Evolutionary conservation across 2,888 invertebrate genomes (phyloP).

Genomic region (Cryptocephalus moraei): DNA sequence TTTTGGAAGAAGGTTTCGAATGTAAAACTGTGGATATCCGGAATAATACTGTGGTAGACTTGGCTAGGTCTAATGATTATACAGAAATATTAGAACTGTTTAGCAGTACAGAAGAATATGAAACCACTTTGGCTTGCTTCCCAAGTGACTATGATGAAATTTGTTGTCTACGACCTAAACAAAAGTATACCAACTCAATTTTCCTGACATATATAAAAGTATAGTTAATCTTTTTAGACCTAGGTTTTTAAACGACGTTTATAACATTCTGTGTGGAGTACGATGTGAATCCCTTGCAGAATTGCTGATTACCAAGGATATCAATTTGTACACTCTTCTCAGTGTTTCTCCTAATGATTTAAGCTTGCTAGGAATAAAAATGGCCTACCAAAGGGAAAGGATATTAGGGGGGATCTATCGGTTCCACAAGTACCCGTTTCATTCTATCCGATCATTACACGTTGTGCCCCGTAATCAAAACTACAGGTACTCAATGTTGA

Average conservation of each 20-base stretch:
- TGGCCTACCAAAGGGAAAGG: slow-evolving; percentile 50
- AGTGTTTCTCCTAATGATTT: slow-evolving; percentile 48
- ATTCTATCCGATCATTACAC: slow-evolving; percentile 34
- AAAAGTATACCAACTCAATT: slow-evolving; percentile 9
- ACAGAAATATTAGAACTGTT: slow-evolving; percentile 40
- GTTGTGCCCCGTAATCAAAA: slow-evolving; percentile 24
- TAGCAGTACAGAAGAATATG: slow-evolving; percentile 31
- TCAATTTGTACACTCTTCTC: slow-evolving; percentile 48
- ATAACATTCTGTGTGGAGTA: slow-evolving; percentile 49
- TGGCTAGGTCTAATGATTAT: slow-evolving; percentile 45
- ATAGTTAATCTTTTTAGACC: slow-evolving; percentile 31
- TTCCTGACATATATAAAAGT: background rate
- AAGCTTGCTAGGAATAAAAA: slow-evolving; percentile 44
- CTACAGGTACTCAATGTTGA: too few species aligned
- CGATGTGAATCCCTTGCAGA: slow-evolving; percentile 43
- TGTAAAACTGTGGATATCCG: slow-evolving; percentile 42
- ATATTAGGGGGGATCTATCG: slow-evolving; percentile 44
- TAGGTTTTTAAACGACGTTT: slow-evolving; percentile 44
- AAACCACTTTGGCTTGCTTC: slow-evolving; percentile 11
- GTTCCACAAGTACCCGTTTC: slow-evolving; percentile 51
- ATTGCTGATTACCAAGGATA: slow-evolving; percentile 39
- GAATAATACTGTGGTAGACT: slow-evolving; percentile 41
- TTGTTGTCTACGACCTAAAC: slow-evolving; percentile 6
- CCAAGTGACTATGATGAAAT: slow-evolving; percentile 19
- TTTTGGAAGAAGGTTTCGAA: slow-evolving; percentile 45